phyloP scores from a whole-genome alignment of 1,140 invertebrate genomes.

The Orchestia grillus region DNA sequence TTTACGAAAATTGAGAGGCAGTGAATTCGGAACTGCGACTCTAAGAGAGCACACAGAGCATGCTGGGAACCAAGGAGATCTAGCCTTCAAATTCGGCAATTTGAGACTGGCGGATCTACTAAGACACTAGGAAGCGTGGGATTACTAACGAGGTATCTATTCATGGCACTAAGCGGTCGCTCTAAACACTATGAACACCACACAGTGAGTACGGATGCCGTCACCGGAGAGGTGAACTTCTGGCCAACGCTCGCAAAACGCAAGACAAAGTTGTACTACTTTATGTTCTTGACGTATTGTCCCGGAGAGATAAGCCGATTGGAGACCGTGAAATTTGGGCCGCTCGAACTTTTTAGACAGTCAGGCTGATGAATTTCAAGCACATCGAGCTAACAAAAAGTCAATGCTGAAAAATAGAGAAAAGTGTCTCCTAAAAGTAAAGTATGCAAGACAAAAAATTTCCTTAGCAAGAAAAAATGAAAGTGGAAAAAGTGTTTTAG shows the following conservation, averaged over 20 bases:
- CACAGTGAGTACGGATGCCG: neutral
- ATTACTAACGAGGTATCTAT: neutral
- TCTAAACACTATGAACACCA: neutral
- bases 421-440: neutral
- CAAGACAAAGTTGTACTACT: neutral
- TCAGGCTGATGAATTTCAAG: neutral
- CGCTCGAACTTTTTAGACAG: neutral
- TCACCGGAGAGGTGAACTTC: neutral
- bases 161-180: neutral
- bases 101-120: neutral
- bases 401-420: neutral
- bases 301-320: neutral
- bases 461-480: neutral
- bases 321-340: neutral
- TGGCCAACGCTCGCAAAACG: neutral
- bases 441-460: neutral
- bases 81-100: neutral
- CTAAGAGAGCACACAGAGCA: slow-evolving; percentile 22
- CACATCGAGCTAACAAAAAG: neutral
- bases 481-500: neutral
- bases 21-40: neutral
- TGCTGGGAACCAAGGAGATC: slow-evolving; percentile 8
- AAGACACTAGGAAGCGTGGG: neutral
- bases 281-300: neutral
- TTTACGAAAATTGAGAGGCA: neutral